Evolutionary conservation across 35 echinoderm and acorn worm species (phyloP).

Genomic region (Apostichopus parvimensis): DNA sequence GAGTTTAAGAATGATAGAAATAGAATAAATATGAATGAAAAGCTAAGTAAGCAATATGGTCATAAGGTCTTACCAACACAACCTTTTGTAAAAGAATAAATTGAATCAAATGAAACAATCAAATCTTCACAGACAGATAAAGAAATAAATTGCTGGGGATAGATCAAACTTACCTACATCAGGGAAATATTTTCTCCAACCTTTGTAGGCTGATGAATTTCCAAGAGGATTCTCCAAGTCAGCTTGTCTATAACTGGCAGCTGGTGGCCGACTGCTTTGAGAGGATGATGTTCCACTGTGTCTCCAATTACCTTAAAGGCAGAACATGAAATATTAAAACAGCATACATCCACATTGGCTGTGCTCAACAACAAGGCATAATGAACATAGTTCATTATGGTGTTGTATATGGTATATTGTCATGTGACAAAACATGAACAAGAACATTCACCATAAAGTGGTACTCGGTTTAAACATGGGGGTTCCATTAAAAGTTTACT

Average conservation of each 20-base stretch:
- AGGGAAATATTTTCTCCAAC: slow-evolving; percentile 88
- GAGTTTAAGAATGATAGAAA: too few species aligned
- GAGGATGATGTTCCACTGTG: slow-evolving; percentile 42
- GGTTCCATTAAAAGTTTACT: too few species aligned
- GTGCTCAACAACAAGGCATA: neutral
- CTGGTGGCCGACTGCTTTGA: slow-evolving; percentile 5
- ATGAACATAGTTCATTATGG: neutral
- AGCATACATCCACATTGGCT: neutral
- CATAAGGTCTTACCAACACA: too few species aligned
- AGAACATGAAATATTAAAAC: neutral
- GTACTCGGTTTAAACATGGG: too few species aligned
- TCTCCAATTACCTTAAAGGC: slow-evolving; percentile 45
- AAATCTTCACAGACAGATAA: too few species aligned
- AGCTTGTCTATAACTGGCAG: slow-evolving; percentile 61
- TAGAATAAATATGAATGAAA: too few species aligned
- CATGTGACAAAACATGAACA: too few species aligned
- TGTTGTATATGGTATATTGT: neutral
- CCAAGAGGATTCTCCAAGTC: slow-evolving; percentile 52
- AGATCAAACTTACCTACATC: slow-evolving; percentile 69
- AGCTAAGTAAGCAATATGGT: too few species aligned
- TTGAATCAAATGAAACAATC: too few species aligned
- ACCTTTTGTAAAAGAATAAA: neutral
- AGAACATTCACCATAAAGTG: too few species aligned
- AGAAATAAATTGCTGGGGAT: too few species aligned
- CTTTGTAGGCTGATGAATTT: slow-evolving; percentile 71